Evolutionary conservation across 2,113 vertebrate species (phyloP).

Genomic region (Bagarius yarrelli): DNA sequence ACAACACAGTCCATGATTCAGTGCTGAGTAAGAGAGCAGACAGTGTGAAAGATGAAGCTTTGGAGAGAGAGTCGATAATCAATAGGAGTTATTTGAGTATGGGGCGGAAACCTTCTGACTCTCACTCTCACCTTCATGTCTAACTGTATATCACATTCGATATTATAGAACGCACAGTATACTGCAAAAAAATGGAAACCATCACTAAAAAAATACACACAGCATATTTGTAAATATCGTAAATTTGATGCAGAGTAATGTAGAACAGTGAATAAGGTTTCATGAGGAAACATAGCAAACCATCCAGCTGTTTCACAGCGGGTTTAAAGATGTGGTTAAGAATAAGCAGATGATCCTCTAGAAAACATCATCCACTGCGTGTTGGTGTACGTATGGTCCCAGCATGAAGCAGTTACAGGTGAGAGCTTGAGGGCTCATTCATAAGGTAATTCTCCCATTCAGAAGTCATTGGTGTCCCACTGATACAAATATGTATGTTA

Average conservation of each 20-base stretch:
- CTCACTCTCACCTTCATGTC: constrained; percentile 55
- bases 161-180: constrained; percentile 52
- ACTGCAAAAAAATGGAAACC: background rate
- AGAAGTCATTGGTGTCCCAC: background rate
- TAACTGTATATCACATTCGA: constrained; percentile 55
- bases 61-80: constrained; percentile 68
- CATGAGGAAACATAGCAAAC: background rate
- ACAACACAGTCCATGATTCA: constrained; percentile 58
- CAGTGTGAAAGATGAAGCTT: constrained; percentile 52
- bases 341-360: background rate
- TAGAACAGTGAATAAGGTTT: background rate
- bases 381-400: background rate
- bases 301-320: constrained; percentile 8
- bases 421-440: background rate
- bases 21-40: constrained; percentile 65
- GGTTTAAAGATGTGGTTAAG: constrained; percentile 2
- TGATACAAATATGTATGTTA: background rate
- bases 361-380: background rate
- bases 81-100: constrained; percentile 69
- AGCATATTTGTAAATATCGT: constrained; percentile 12
- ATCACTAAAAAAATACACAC: background rate
- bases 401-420: background rate
- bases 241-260: constrained; percentile 55
- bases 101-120: constrained; percentile 61
- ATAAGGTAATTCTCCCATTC: background rate